A percentile compares a stretch with the other conserved stretches of the same genome.
These are phyloP conservation scores for Molorchus minor DNA, from an alignment of 2,888 invertebrate genomes.

Conservation along the genomic window DNA sequence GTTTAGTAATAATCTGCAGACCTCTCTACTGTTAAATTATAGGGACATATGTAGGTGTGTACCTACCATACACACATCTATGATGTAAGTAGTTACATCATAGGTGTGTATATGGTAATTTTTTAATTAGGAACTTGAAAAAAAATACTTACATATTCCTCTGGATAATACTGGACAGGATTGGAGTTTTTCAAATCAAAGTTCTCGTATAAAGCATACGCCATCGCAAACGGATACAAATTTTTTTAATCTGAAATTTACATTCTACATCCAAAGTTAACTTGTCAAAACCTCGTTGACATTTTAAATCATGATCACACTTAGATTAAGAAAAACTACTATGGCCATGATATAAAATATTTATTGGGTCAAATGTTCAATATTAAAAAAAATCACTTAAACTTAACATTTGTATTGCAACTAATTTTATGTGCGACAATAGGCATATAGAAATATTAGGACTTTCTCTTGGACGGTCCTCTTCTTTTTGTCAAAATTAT, in stretches of 20 bases:
- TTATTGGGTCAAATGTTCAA: slow-evolving; percentile 60
- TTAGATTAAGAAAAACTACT: slow-evolving; percentile 17
- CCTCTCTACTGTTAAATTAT: too few species aligned
- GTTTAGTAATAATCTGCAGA: too few species aligned
- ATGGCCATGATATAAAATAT: slow-evolving; percentile 59
- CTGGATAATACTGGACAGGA: slow-evolving; percentile 36
- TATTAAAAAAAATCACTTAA: slow-evolving; percentile 56
- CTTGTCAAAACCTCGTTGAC: slow-evolving; percentile 29
- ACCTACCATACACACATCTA: too few species aligned
- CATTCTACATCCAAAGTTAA: slow-evolving; percentile 18
- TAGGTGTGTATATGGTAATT: too few species aligned
- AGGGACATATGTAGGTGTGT: too few species aligned
- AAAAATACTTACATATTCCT: slow-evolving; percentile 42
- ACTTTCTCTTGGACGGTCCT: slow-evolving; percentile 17
- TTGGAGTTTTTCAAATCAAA: slow-evolving; percentile 10
- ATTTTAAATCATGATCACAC: slow-evolving; percentile 12
- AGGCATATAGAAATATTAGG: slow-evolving; percentile 57
- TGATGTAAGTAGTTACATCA: not conserved
- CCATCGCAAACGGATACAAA: slow-evolving; percentile 29
- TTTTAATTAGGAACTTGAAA: not conserved
- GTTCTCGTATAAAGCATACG: slow-evolving; percentile 27
- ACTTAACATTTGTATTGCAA: slow-evolving; percentile 58
- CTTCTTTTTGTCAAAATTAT: not conserved
- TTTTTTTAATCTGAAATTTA: slow-evolving; percentile 31
- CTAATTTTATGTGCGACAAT: slow-evolving; percentile 58